Evolutionary conservation across 1,140 invertebrate genomes (phyloP), one percentile per base, ranked within the genome.

Genomic region (Monomorium pharaonis): DNA sequence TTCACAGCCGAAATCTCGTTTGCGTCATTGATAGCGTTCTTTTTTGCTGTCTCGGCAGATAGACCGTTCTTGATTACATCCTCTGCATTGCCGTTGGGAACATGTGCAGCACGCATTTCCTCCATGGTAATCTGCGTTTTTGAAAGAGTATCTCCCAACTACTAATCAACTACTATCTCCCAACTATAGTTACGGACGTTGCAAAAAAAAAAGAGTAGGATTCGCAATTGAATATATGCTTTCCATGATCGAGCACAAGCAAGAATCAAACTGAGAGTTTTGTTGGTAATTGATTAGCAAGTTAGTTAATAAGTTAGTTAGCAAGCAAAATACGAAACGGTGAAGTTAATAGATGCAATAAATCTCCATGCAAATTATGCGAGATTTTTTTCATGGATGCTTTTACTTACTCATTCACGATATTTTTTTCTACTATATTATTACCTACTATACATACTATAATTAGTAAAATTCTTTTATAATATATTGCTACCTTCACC

Each of bases 111-210:
- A 56, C 96, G 95, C 49, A 97, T 88, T 89, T 97, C 96, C 56
- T 97, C 96, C 96, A 97, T 96, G 2, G 96, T 96, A 76, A 97
- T 97, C 97, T 97, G 93, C 47, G n/a, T 44, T 27, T 44, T 27
- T n/a, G 37, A 58, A 37, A 30, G 14, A 30, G 14, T 16, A 37
- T 47, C 7, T 9, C 14, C 10, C 4, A 74, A 72, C 33, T 30
- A 83, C 24, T 47, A 69, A 5, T 30, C 4, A 74, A 72, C 33
- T 30, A 83, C 24, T 47, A 69, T 5, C 21, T 49, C 6, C 9
- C 7, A 3, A 16, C n/a, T n/a, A n/a, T n/a, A 69, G 18, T 30
- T 74, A 21, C 24, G 27, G 21, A 10, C 18, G 9, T 44, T 10
- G 18, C 18, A 27, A 14, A 27, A 49, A 21, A 58, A n/a, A 76